Conservation (phyloP, 1,140 invertebrate genomes). For the Temnothorax curvispinosus region DNA sequence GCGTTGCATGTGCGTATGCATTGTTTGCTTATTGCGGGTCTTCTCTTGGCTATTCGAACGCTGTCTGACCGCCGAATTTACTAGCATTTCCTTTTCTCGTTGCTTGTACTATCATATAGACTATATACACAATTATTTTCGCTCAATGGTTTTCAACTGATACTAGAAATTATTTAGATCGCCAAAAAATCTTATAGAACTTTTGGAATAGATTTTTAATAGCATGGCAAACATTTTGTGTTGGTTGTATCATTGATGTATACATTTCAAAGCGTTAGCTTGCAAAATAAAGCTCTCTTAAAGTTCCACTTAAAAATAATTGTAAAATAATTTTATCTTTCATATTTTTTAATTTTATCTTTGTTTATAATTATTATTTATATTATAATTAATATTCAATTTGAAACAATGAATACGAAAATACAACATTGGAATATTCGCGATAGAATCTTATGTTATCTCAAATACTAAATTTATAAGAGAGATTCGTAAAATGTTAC, state of each 20-base stretch:
- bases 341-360: background rate
- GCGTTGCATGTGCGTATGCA: slow-evolving; percentile 12
- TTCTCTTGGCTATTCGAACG: slow-evolving; percentile 39
- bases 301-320: background rate
- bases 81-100: slow-evolving; percentile 3
- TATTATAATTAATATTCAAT: background rate
- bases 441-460: background rate
- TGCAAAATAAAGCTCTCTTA: background rate
- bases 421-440: background rate
- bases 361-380: background rate
- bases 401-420: slow-evolving; percentile 6
- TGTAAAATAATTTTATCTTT: background rate
- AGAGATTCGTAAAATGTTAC: background rate
- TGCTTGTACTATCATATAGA: background rate
- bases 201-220: background rate
- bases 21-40: slow-evolving; percentile 56
- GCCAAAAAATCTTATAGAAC: background rate
- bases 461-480: background rate
- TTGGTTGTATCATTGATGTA: background rate
- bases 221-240: background rate
- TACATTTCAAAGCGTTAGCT: background rate
- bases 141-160: background rate
- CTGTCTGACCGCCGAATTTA: slow-evolving; percentile 17
- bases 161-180: slow-evolving; percentile 1
- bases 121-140: background rate